A percentile compares a stretch with the other conserved stretches of the same genome.
Conservation (phyloP, 2,797 vertebrate genomes). For the Cryptoprocta ferox region DNA sequence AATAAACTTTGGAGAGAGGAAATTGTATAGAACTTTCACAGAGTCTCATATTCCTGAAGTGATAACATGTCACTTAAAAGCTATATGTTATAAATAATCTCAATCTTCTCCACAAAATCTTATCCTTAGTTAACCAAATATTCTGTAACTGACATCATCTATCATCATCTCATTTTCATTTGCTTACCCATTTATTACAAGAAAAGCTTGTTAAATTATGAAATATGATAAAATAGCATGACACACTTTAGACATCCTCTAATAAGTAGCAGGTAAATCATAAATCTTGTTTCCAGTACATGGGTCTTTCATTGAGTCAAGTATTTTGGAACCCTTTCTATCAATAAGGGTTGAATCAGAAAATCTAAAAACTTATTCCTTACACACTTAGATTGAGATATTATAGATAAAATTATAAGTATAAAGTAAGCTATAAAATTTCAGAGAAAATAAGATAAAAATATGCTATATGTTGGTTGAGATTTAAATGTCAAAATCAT, state of each 20-base stretch:
- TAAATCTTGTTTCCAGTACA: background rate
- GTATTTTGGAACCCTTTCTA: slow-evolving; percentile 6
- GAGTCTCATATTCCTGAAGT: background rate
- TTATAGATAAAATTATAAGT: background rate
- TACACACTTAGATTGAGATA: background rate
- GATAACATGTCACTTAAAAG: background rate
- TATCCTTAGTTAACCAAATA: background rate
- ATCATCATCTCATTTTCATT: slow-evolving; percentile 11
- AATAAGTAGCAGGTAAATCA: background rate
- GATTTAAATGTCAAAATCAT: background rate
- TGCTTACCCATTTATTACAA: background rate
- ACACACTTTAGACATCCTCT: background rate
- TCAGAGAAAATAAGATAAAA: background rate
- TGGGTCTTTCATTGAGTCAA: background rate
- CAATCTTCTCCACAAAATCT: background rate
- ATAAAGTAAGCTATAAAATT: background rate
- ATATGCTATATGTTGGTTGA: background rate
- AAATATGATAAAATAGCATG: background rate
- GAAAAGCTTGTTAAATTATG: background rate
- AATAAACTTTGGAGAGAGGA: background rate
- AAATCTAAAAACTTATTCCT: background rate
- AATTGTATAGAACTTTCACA: background rate
- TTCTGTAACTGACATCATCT: background rate
- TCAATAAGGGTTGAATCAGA: background rate
- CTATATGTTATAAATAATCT: background rate